Base-by-base conservation (phyloP, 2,113 vertebrate species). In the Hipposideros armiger region DNA sequence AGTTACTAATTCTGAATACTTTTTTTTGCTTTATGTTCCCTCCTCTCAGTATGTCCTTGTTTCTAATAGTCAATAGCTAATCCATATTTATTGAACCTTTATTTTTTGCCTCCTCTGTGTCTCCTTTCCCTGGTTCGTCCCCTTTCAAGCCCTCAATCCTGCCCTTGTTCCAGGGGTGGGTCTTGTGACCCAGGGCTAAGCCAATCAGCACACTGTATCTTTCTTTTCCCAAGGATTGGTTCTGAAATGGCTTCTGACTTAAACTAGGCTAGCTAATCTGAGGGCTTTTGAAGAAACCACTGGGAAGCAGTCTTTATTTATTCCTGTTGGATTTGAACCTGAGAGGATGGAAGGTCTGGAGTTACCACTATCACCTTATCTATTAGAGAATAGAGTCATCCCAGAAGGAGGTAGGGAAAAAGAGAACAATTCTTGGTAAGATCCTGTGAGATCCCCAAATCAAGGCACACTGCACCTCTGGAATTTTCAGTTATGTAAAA, bases 1-100 rank as follows among this genome's bases (percentile, higher is more conserved):
- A n/a, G 5, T 54, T 52, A 52, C 15, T 78, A 60, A 74, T 89
- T 83, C 81, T 45, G 28, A 91, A 70, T 62, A 56, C 11, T 83
- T 88, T 93, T 76, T 4, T 94, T 92, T 90, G 28, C 17, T 84
- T 74, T 80, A n/a, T 91, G 5, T 70, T 66, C 50, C 42, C 14
- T 73, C 45, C 69, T 86, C 28, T 67, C 30, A 67, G n/a, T 42
- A 78, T 78, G 16, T 26, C 16, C n/a, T 83, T 45, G 11, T 88
- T 11, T 83, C 74, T 83, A 45, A 10, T 52, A 72, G 19, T 78
- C 30, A n/a, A 62, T 52, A 52, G 69, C 50, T 54, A n/a, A 73
- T 64, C 10, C 52, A 80, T 80, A 60, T 76, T n/a, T 95, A 88
- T 47, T 73, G 15, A 88, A 66, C 26, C 7, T 77, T 91, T 36